phyloP scores from a whole-genome alignment of 2,113 vertebrate species.

The Tenebrosternarchus preto region DNA sequence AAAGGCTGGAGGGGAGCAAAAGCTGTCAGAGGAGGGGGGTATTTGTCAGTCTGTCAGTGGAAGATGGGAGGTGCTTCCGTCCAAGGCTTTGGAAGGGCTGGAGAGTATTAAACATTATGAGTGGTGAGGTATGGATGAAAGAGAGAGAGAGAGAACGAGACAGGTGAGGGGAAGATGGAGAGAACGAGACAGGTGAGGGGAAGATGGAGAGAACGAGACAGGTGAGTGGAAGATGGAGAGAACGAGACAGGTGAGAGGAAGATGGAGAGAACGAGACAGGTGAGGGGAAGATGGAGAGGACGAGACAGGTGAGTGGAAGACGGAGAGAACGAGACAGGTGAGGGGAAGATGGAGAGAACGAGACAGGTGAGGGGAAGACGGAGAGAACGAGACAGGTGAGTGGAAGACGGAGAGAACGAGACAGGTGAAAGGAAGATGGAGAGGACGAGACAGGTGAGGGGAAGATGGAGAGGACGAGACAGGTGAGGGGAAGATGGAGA shows the following conservation, averaged over 20 bases:
- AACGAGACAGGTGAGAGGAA: no score
- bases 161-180: no score
- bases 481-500: not conserved
- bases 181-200: no score
- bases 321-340: no score
- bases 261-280: no score
- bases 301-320: constrained; percentile 11
- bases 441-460: constrained; percentile 49
- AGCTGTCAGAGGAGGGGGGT: constrained; percentile 12
- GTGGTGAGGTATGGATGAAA: no score
- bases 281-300: no score
- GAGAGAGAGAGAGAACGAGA: no score
- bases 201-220: no score
- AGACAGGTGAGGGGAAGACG: no score
- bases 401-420: not conserved
- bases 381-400: constrained; percentile 13
- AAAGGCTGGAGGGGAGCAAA: constrained; percentile 11
- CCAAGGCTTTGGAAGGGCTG: constrained; percentile 54
- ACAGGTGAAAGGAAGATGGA: constrained; percentile 31
- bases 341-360: not conserved
- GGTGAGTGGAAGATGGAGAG: no score
- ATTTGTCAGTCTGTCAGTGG: constrained; percentile 54
- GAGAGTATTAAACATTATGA: constrained; percentile 18
- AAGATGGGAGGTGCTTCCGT: constrained; percentile 30
- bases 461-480: constrained; percentile 51